Percentiles rank a stretch among this genome's conserved stretches.
Conservation (phyloP, 2,888 invertebrate genomes). For the Drosophila aldrichi region DNA sequence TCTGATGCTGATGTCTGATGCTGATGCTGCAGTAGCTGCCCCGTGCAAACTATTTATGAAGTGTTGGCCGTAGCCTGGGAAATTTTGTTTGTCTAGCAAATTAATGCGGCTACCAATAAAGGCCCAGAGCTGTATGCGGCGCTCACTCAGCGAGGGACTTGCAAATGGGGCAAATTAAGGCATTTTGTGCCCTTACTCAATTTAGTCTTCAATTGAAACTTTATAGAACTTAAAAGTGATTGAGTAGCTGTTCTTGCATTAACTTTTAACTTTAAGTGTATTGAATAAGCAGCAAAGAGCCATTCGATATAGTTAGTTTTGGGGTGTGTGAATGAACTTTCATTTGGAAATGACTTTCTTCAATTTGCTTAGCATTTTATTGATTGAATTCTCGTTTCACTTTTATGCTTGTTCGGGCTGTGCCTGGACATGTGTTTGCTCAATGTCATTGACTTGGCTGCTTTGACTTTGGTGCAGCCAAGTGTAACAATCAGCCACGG, state of each 20-base stretch:
- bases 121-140: constrained; percentile 19
- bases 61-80: constrained; percentile 41
- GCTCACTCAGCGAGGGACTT: not conserved
- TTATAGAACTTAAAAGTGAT: too few species aligned
- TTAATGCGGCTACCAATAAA: constrained; percentile 62
- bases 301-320: too few species aligned
- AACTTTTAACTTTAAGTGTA: not conserved
- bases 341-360: not conserved
- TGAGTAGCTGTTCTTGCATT: not conserved
- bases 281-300: not conserved
- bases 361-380: constrained; percentile 19
- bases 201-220: not conserved
- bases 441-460: constrained; percentile 74
- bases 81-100: constrained; percentile 69
- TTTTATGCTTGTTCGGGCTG: constrained; percentile 23
- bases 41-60: constrained; percentile 76
- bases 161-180: constrained; percentile 19
- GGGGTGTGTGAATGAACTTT: not conserved
- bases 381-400: constrained; percentile 26
- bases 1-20: constrained; percentile 2
- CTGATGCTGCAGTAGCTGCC: constrained; percentile 62
- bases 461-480: constrained; percentile 77
- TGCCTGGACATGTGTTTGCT: constrained; percentile 43
- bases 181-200: not conserved
- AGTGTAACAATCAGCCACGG: constrained; percentile 66